Conservation (phyloP, 1,140 invertebrate genomes). For the Aphelinus certus region DNA sequence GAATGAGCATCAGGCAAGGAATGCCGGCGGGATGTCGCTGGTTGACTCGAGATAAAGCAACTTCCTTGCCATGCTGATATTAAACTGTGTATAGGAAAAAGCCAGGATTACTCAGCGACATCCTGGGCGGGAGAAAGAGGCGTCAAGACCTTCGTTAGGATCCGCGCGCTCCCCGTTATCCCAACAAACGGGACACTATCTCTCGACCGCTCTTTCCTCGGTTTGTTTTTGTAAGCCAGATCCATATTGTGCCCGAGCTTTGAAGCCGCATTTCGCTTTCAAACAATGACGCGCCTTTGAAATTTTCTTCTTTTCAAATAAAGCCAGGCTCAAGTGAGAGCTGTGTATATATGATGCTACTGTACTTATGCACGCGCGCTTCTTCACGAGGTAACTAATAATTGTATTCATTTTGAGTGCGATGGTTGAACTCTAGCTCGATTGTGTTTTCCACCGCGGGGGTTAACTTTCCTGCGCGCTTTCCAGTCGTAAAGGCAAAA, state of each 20-base stretch:
- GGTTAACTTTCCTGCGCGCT: background rate
- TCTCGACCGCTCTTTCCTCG: background rate
- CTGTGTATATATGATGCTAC: no score
- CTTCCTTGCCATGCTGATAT: conserved; percentile 25
- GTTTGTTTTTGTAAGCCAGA: background rate
- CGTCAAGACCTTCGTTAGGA: background rate
- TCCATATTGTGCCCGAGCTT: background rate
- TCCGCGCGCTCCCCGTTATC: background rate
- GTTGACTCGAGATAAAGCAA: conserved; percentile 7
- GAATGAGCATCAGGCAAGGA: background rate
- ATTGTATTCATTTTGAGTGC: conserved; percentile 17
- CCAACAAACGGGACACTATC: background rate
- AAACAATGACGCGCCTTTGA: conserved; percentile 18
- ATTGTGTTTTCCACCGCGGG: background rate
- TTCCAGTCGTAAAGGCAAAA: no score
- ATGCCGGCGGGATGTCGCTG: conserved; percentile 1
- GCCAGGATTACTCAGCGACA: conserved; percentile 29
- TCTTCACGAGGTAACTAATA: background rate
- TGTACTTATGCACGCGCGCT: no score
- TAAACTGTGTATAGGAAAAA: background rate
- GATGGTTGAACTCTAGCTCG: background rate
- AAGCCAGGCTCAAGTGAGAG: no score
- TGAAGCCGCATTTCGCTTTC: background rate
- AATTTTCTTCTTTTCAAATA: background rate
- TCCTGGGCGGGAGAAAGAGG: background rate